Evolutionary conservation across 2,888 invertebrate species (phyloP), one percentile per base, ranked within the genome.

Genomic region (Xylophagus ater): DNA sequence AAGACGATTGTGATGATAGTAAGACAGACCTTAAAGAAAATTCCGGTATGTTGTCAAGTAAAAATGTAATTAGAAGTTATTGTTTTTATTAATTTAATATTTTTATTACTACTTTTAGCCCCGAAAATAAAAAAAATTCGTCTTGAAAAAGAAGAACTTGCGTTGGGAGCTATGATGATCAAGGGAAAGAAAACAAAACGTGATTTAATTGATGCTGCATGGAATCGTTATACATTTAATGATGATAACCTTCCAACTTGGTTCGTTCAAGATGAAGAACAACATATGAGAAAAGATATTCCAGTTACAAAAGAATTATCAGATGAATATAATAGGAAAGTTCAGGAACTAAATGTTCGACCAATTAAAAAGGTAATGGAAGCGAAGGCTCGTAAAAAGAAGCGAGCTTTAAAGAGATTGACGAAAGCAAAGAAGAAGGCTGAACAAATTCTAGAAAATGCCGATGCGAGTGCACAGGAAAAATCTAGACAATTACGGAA

Each of bases 331-430:
- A 79, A 81, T 51, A 82, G 82, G 48, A 74, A 77, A 51, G 65
- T 84, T 10, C 73, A 81, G 59, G 94, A 92, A 49, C 77, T 98
- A 25, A 90, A 98, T 65, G 85, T 84, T 0, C 73, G 93, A 44
- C 93, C 98, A 10, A 93, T 97, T 45, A 98, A 97, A 69, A 98
- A 98, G 67, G 87, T 98, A 0, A 77, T 93, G 50, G 94, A 99
- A 68, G 98, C 98, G 0, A 97, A 93, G 67, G 92, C 93, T 0
- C 78, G 98, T 40, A 98, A 97, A 74, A 93, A 94, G 80, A 82
- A 80, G 64, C 82, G 90, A 48, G 81, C 85, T 46, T 60, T 86
- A 42, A 82, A 78, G 55, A 83, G 84, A 58, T 66, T 97, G 66
- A 89, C 92, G 49, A 88, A 84, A 55, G 94, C 93, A 0, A 87